These are phyloP conservation scores for Dichetophora obliterata DNA, from an alignment of 2,888 invertebrate genomes.

Conservation along the genomic window DNA sequence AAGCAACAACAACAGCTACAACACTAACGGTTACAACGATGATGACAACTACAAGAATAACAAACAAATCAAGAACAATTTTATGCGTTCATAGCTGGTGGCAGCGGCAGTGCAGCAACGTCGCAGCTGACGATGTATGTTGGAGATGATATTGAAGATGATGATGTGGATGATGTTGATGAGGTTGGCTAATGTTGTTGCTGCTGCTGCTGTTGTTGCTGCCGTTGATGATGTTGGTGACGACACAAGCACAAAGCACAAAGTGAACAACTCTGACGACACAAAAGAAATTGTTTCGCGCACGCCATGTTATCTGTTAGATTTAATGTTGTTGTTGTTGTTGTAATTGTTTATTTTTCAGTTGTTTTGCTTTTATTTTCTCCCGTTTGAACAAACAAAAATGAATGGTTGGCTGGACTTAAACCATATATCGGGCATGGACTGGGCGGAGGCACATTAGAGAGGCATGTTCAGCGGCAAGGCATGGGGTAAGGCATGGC, in stretches of 20 bases:
- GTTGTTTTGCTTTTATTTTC: conserved; percentile 33
- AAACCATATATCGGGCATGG: conserved; percentile 42
- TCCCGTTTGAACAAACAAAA: conserved; percentile 48
- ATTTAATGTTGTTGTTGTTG: conserved; percentile 36
- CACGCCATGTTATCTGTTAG: conserved; percentile 32
- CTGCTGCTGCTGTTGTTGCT: conserved; percentile 8
- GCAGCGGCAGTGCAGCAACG: conserved; percentile 12
- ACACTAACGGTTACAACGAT: conserved; percentile 31
- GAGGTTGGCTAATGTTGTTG: not conserved
- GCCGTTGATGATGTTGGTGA: conserved; percentile 31
- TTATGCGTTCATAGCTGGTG: conserved; percentile 46
- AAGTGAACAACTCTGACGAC: conserved; percentile 41
- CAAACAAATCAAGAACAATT: conserved; percentile 37
- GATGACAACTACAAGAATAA: conserved; percentile 42
- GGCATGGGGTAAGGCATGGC: not conserved
- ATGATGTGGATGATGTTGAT: conserved; percentile 16
- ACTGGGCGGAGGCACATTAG: not conserved
- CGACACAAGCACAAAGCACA: conserved; percentile 28
- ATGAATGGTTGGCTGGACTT: conserved; percentile 47
- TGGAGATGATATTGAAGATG: conserved; percentile 22
- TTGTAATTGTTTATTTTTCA: conserved; percentile 29
- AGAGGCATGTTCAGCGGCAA: not conserved
- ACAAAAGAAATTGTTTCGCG: conserved; percentile 43
- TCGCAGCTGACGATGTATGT: conserved; percentile 17
- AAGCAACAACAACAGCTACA: conserved; percentile 38